These are phyloP conservation scores for Chionomys nivalis DNA, from an alignment of 2,113 vertebrate species.

Conservation along the genomic window DNA sequence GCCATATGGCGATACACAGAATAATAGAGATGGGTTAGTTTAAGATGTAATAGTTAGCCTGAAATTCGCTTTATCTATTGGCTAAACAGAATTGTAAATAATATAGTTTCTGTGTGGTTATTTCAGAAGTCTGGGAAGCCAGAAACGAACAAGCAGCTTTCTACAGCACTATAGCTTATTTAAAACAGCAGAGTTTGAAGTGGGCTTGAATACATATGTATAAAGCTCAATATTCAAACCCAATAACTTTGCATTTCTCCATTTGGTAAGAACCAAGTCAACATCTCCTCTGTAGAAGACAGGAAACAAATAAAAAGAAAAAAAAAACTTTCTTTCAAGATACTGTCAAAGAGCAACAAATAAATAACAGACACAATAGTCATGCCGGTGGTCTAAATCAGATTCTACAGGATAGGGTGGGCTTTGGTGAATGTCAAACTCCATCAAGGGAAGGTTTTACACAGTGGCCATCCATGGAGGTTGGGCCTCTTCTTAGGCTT, in stretches of 20 bases:
- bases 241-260: background rate
- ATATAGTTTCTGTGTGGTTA: too few species aligned
- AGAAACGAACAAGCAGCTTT: too few species aligned
- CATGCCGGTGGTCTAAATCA: background rate
- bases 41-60: too few species aligned
- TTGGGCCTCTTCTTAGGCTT: too few species aligned
- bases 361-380: background rate
- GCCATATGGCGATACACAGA: too few species aligned
- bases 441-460: too few species aligned
- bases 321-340: background rate
- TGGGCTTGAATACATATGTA: background rate
- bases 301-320: background rate
- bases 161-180: background rate
- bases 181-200: background rate
- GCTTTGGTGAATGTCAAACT: too few species aligned
- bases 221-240: background rate
- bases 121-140: too few species aligned
- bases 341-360: background rate
- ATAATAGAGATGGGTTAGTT: too few species aligned
- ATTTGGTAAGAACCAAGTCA: background rate
- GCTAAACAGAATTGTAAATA: too few species aligned
- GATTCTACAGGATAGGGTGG: background rate
- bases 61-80: too few species aligned
- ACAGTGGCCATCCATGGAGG: background rate
- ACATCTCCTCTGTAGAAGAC: background rate